Conservation (phyloP, 1,140 invertebrate genomes). For the Nasonia giraulti region DNA sequence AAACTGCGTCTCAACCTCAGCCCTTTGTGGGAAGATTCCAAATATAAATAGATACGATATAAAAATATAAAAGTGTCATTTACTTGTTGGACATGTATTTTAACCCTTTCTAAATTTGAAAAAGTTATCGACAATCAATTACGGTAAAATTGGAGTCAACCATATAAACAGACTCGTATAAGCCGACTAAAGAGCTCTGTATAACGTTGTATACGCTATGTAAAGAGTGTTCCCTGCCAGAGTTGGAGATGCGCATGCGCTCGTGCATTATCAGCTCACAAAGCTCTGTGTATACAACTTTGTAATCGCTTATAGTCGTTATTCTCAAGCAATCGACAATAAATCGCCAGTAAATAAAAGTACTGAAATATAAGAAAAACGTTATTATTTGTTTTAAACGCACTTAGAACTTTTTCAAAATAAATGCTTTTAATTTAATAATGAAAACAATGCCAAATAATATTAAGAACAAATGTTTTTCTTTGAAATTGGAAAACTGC, state of each 20-base stretch:
- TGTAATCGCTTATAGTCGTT: slow-evolving; percentile 25
- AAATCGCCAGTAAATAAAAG: slow-evolving; percentile 41
- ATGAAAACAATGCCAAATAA: neutral
- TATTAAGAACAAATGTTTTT: neutral
- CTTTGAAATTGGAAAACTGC: too few relatives aligned
- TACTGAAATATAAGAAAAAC: neutral
- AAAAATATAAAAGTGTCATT: neutral
- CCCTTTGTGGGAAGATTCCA: slow-evolving; percentile 30
- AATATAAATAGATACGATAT: slow-evolving; percentile 44
- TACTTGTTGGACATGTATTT: too few relatives aligned
- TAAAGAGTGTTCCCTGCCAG: neutral
- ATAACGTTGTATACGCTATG: neutral
- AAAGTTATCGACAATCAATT: neutral
- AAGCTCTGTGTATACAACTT: slow-evolving; percentile 33
- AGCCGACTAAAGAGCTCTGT: neutral
- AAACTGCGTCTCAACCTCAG: neutral
- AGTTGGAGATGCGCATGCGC: slow-evolving; percentile 25
- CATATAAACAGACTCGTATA: neutral
- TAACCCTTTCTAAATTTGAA: neutral
- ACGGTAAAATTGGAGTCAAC: neutral
- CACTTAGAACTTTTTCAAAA: too few relatives aligned
- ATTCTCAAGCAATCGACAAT: slow-evolving; percentile 29
- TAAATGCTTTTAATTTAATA: too few relatives aligned
- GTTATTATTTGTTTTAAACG: too few relatives aligned
- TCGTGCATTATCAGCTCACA: slow-evolving; percentile 15